Conservation (phyloP, 1,140 invertebrate species). For the Drosophila ercepeae region DNA sequence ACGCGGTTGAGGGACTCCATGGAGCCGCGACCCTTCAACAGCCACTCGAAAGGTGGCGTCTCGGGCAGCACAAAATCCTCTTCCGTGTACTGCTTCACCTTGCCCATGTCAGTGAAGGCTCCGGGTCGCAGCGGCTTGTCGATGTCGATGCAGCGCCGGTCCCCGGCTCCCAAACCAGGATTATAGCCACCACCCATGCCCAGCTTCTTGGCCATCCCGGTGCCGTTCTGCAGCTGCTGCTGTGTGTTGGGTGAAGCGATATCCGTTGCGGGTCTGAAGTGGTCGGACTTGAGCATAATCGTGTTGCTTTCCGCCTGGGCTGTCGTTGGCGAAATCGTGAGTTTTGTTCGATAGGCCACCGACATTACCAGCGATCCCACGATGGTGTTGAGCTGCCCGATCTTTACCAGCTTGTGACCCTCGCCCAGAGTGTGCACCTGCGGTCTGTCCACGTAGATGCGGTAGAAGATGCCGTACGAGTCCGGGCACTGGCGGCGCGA, state of each 20-base stretch:
- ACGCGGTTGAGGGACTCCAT: slow-evolving; percentile 76
- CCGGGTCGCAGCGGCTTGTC: slow-evolving; percentile 88
- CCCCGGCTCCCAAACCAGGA: slow-evolving; percentile 15
- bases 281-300: slow-evolving; percentile 95
- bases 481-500: slow-evolving; percentile 93
- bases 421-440: slow-evolving; percentile 90
- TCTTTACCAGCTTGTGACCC: slow-evolving; percentile 90
- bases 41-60: slow-evolving; percentile 88
- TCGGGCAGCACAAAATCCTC: slow-evolving; percentile 87
- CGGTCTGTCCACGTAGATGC: slow-evolving; percentile 92
- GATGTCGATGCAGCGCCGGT: slow-evolving; percentile 84
- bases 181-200: slow-evolving; percentile 14
- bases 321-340: slow-evolving; percentile 94
- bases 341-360: slow-evolving; percentile 93
- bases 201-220: slow-evolving; percentile 24
- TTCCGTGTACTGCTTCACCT: slow-evolving; percentile 85
- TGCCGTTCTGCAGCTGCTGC: slow-evolving; percentile 31
- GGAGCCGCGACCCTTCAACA: slow-evolving; percentile 84
- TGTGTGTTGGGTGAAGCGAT: slow-evolving; percentile 85
- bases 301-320: slow-evolving; percentile 82
- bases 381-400: slow-evolving; percentile 93
- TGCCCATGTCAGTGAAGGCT: slow-evolving; percentile 87
- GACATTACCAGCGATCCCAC: slow-evolving; percentile 91
- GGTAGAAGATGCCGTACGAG: slow-evolving; percentile 95
- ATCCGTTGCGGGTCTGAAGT: slow-evolving; percentile 92